Base-by-base conservation (phyloP, 2,888 invertebrate genomes). In the Cremastinae sp. region DNA sequence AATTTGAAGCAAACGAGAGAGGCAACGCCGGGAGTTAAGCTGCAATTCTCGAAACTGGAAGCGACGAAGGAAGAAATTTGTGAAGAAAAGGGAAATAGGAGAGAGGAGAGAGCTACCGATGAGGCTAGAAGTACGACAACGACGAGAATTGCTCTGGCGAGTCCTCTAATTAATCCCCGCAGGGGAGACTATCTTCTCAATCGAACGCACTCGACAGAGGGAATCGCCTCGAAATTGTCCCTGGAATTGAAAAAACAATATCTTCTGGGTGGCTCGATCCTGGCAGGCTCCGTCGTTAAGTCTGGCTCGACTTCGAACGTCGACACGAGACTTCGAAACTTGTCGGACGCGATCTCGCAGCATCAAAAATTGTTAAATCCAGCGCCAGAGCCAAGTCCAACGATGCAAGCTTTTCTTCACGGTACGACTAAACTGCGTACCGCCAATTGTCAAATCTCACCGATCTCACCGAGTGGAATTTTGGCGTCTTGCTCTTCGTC, bases 281-380 rank as follows among this genome's bases (percentile, higher is more conserved):
- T 92, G 54, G 92, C 93, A 0, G 94, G 94, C 38, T 92, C 93
- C 20, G 95, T 96, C 20, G 93, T 95, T 81, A 95, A 96, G 86
- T 96, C 96, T 0, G 96, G 95, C 65, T 96, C 96, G 68, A 94
- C 96, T 4, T 95, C 96, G 0, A 95, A 95, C 76, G 92, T 97
- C 43, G 96, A 97, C 87, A 95, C 95, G 4, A 95, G 95, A 88
- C 93, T 97, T 72, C 94, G 95, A 90, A 95, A 94, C 75, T 94
- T 97, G 86, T 94, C 96, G 79, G 95, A 95, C 38, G 95, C 94
- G 82, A 97, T 97, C 75, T 95, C 96, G 0, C 96, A 97, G 86
- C 95, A 96, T 85, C 97, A 97, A 84, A 97, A 96, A 85, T 90
- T 96, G 80, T 89, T 97, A 45, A 95, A 96, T 88, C 96, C 96